Percentiles rank a stretch among this genome's conserved stretches.
phyloP scores from a whole-genome alignment of 2,888 invertebrate species.

The Idaea dimidiata region DNA sequence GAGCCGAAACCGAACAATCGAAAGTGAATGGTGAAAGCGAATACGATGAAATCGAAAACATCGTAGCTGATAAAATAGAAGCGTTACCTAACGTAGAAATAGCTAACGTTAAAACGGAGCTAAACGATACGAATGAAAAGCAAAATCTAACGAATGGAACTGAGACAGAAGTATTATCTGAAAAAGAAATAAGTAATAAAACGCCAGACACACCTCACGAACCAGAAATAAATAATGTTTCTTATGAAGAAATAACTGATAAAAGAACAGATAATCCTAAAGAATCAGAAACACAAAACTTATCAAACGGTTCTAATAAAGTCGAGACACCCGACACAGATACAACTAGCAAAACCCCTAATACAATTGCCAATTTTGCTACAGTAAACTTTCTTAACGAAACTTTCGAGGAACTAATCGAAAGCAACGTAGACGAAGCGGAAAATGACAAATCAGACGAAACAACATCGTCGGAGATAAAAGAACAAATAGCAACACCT shows the following conservation, averaged over 20 bases:
- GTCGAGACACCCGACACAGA: conserved; percentile 16
- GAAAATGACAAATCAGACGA: conserved; percentile 51
- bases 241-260: background rate
- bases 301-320: conserved; percentile 27
- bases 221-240: background rate
- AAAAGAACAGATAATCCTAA: background rate
- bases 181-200: background rate
- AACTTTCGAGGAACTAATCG: conserved; percentile 67
- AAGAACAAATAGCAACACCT: background rate
- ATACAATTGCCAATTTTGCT: conserved; percentile 59
- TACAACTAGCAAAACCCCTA: conserved; percentile 45
- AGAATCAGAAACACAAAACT: conserved; percentile 11
- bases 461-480: conserved; percentile 25
- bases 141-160: background rate
- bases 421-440: conserved; percentile 71
- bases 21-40: conserved; percentile 33
- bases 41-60: conserved; percentile 17
- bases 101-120: conserved; percentile 16
- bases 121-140: conserved; percentile 13
- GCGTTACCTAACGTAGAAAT: conserved; percentile 11
- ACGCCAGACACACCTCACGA: background rate
- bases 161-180: background rate
- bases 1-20: conserved; percentile 21
- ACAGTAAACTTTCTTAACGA: conserved; percentile 67
- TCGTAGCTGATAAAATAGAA: conserved; percentile 15